phyloP scores from a whole-genome alignment of 2,113 vertebrate genomes.

The Ornithorhynchus anatinus region DNA sequence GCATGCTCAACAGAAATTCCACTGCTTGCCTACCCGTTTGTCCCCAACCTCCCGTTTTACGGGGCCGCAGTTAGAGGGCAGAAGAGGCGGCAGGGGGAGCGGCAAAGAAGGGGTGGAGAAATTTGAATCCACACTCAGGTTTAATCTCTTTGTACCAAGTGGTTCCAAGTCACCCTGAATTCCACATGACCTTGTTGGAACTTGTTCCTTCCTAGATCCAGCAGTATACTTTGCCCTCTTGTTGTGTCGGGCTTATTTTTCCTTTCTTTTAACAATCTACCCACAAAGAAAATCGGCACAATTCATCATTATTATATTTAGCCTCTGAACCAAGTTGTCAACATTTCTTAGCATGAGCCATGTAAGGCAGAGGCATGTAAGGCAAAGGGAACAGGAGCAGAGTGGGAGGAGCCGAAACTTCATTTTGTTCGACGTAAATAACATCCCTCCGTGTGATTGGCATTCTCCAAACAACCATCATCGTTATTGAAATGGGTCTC shows the following conservation, averaged over 20 bases:
- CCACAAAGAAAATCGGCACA: slow-evolving; percentile 39
- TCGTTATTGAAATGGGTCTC: slow-evolving; percentile 86
- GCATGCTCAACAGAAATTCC: slow-evolving; percentile 30
- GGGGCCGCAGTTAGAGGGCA: slow-evolving; percentile 51
- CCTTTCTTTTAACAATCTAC: too few species aligned
- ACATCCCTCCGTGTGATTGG: slow-evolving; percentile 66
- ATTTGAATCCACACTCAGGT: slow-evolving; percentile 30
- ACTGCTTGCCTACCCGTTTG: slow-evolving; percentile 46
- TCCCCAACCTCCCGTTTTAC: slow-evolving; percentile 44
- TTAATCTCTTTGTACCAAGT: slow-evolving; percentile 49
- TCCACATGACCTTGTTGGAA: not conserved
- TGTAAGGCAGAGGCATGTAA: slow-evolving; percentile 72
- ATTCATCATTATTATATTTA: slow-evolving; percentile 50
- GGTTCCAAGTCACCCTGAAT: not conserved
- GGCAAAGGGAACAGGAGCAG: slow-evolving; percentile 69
- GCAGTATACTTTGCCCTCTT: slow-evolving; percentile 13
- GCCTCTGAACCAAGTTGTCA: slow-evolving; percentile 62
- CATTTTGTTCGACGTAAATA: slow-evolving; percentile 73
- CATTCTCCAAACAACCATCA: slow-evolving; percentile 82
- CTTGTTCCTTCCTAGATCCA: slow-evolving; percentile 45
- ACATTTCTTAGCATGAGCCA: slow-evolving; percentile 70
- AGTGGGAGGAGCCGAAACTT: slow-evolving; percentile 79
- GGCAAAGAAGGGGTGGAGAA: too few species aligned
- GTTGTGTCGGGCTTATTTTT: slow-evolving; percentile 31
- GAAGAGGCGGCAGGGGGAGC: too few species aligned